These are phyloP conservation scores for Drosophila nigrodunni DNA, from an alignment of 1,140 invertebrate genomes.

Conservation along the genomic window DNA sequence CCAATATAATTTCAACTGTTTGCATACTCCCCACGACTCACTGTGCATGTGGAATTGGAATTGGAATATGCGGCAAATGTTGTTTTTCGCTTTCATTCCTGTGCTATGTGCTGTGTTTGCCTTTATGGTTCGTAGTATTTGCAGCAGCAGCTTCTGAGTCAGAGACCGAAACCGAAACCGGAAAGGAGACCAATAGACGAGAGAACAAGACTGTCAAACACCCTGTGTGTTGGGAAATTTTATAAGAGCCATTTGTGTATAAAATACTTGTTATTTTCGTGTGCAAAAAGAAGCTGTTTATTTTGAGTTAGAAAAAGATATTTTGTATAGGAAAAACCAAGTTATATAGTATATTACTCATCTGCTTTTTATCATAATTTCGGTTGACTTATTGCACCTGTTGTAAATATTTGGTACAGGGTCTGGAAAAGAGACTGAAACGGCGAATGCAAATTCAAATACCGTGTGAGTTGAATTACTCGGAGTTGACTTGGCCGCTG, in stretches of 20 bases:
- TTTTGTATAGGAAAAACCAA: too few species aligned
- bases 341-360: too few species aligned
- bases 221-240: too few species aligned
- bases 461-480: slow-evolving; percentile 63
- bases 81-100: slow-evolving; percentile 39
- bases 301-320: too few species aligned
- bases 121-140: slow-evolving; percentile 35
- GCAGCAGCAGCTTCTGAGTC: slow-evolving; percentile 12
- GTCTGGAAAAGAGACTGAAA: background rate
- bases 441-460: slow-evolving; percentile 54
- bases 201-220: too few species aligned
- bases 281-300: too few species aligned
- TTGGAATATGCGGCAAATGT: slow-evolving; percentile 32
- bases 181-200: background rate
- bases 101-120: slow-evolving; percentile 40
- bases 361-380: too few species aligned
- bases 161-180: background rate
- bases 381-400: too few species aligned
- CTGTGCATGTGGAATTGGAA: background rate
- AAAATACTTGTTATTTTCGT: too few species aligned
- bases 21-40: slow-evolving; percentile 25
- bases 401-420: too few species aligned
- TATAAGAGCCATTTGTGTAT: too few species aligned
- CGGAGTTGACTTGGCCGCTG: slow-evolving; percentile 61
- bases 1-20: slow-evolving; percentile 20